Percentiles rank a stretch among this genome's conserved stretches.
Conservation (phyloP, 1,140 invertebrate genomes). For the Saccostrea glomerata region DNA sequence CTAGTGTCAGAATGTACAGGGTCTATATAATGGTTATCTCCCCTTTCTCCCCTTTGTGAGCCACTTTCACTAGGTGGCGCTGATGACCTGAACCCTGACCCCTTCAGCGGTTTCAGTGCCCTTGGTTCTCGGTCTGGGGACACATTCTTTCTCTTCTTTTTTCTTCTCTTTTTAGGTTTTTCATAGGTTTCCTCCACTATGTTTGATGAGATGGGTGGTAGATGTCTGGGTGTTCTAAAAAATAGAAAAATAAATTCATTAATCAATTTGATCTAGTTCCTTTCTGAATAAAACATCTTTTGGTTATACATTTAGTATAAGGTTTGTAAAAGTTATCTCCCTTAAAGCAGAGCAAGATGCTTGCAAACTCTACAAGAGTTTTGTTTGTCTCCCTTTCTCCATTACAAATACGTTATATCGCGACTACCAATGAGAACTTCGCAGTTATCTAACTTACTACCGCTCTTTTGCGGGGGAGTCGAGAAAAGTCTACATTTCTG, state of each 20-base stretch:
- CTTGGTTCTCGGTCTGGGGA: conserved; percentile 22
- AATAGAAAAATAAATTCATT: neutral
- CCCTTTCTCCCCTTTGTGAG: neutral
- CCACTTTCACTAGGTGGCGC: conserved; percentile 39
- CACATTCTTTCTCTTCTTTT: conserved; percentile 30
- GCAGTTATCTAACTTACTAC: no score
- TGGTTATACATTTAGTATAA: no score
- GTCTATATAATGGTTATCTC: conserved; percentile 19
- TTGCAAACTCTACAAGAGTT: no score
- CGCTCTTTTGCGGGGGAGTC: no score
- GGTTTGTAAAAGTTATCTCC: no score
- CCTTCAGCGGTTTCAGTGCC: neutral
- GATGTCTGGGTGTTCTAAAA: conserved; percentile 18
- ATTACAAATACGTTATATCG: no score
- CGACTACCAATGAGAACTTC: no score
- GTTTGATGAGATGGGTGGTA: conserved; percentile 25
- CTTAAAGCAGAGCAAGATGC: no score
- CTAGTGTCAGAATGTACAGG: neutral
- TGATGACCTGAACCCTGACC: conserved; percentile 20
- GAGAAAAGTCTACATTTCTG: no score
- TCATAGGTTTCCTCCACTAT: conserved; percentile 5
- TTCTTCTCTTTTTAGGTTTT: conserved; percentile 34
- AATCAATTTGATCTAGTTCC: no score
- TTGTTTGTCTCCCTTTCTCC: no score
- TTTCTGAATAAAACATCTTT: no score